Evolutionary conservation across 2,797 vertebrate genomes (phyloP), one percentile per base, ranked within the genome.

Genomic region (Molossus molossus): DNA sequence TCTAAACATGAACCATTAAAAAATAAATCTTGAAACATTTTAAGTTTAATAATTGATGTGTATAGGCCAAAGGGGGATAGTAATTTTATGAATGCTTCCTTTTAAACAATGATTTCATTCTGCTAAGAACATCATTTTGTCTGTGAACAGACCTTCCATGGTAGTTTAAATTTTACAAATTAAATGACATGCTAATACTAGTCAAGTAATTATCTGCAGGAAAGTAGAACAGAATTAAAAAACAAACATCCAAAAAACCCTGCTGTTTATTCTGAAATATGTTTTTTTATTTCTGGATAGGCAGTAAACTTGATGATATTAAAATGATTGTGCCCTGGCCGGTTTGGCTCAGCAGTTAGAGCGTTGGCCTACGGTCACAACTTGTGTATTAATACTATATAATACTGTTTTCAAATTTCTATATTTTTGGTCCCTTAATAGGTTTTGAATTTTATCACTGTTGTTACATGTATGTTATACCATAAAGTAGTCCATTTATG

Each of bases 81-180:
- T 77, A 62, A 64, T 91, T 77, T 60, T 92, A 20, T 60, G 50
- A 87, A 11, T 18, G 17, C 4, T 87, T 82, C 53, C 72, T 91
- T 93, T 69, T 57, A 86, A 81, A 82, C 45, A 57, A 76, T 33
- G 7, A 79, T 62, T 90, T 82, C n/a, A 65, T 93, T 95, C 72
- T 85, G 53, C 48, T 89, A 95, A 94, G 1, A 7, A 13, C 8
- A 10, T 67, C 57, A 67, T 48, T 87, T 87, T 94, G 45, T 84
- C 65, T 73, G 13, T 29, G 25, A 84, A 37, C 48, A 88, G 17
- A 57, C n/a, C 65, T 20, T 87, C 17, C 12, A 3, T 29, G 12
- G 2, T 81, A 84, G 82, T 72, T 85, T 75, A 76, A 81, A 86
- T 57, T 79, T 82, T 75, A 20, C 73, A 65, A 81, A 50, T 70